Evolutionary conservation across 2,113 vertebrate species (phyloP).

Genomic region (Cochlearius cochlearius): DNA sequence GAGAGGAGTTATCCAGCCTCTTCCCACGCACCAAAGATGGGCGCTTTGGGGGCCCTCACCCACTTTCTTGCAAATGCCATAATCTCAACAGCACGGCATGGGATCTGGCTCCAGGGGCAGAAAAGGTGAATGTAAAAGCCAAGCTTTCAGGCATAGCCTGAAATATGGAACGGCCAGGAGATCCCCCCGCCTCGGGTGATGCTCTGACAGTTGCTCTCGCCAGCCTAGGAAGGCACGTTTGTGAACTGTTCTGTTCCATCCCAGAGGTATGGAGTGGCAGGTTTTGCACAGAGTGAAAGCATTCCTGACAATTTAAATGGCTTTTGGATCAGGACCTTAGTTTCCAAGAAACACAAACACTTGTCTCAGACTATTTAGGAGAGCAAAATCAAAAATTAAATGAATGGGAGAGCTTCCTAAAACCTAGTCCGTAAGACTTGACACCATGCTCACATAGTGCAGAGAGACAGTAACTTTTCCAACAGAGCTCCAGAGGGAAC

Average conservation of each 20-base stretch:
- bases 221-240: not conserved
- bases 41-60: not conserved
- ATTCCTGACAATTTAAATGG: not conserved
- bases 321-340: not conserved
- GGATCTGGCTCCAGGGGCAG: not conserved
- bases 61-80: not conserved
- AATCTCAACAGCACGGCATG: not conserved
- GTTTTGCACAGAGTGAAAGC: not conserved
- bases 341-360: not conserved
- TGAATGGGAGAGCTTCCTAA: not conserved
- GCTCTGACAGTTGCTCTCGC: not conserved
- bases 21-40: not conserved
- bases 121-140: rapidly evolving
- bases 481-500: not conserved
- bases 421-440: not conserved
- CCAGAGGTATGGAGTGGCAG: not conserved
- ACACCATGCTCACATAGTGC: rapidly evolving
- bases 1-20: not conserved
- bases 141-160: not conserved
- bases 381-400: not conserved
- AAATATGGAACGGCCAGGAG: rapidly evolving
- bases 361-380: not conserved
- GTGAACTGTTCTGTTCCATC: not conserved
- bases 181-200: not conserved
- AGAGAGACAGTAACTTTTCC: not conserved